A percentile compares a stretch with the other conserved stretches of the same genome.
phyloP scores from a whole-genome alignment of 2,888 invertebrate genomes.

The Pelosia muscerda region DNA sequence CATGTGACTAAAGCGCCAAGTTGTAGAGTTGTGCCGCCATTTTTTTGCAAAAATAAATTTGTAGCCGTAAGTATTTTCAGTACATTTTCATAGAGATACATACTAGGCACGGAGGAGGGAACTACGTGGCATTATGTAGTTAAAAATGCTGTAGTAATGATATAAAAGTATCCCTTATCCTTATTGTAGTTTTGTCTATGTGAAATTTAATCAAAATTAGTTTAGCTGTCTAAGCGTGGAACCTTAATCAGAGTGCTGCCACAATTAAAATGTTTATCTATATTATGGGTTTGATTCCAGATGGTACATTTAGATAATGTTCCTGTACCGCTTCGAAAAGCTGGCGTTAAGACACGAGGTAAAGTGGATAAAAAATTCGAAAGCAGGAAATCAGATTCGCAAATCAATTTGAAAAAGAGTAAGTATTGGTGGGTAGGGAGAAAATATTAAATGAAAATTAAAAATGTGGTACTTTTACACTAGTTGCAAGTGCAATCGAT shows the following conservation, averaged over 20 bases:
- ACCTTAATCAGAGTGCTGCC: not conserved
- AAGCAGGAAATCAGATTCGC: not conserved
- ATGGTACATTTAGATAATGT: slow-evolving; percentile 36
- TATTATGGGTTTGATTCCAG: slow-evolving; percentile 18
- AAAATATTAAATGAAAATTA: no score
- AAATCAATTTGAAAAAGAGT: slow-evolving; percentile 7
- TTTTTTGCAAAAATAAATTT: slow-evolving; percentile 26
- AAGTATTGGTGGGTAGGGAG: not conserved
- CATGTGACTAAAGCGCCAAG: not conserved
- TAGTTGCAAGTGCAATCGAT: no score
- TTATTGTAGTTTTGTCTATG: no score
- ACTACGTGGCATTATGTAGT: no score
- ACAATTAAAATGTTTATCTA: no score
- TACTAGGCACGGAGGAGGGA: no score
- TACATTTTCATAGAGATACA: not conserved
- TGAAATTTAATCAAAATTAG: not conserved
- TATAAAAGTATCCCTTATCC: no score
- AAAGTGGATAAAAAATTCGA: not conserved
- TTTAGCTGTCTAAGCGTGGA: not conserved
- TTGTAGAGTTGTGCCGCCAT: slow-evolving; percentile 4
- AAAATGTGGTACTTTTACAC: no score
- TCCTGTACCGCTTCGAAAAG: slow-evolving; percentile 32
- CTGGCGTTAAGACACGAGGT: not conserved
- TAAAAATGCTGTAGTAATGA: no score
- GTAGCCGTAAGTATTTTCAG: slow-evolving; percentile 38